Conservation (phyloP, 2,888 invertebrate species). For the Drosophila antonietae region DNA sequence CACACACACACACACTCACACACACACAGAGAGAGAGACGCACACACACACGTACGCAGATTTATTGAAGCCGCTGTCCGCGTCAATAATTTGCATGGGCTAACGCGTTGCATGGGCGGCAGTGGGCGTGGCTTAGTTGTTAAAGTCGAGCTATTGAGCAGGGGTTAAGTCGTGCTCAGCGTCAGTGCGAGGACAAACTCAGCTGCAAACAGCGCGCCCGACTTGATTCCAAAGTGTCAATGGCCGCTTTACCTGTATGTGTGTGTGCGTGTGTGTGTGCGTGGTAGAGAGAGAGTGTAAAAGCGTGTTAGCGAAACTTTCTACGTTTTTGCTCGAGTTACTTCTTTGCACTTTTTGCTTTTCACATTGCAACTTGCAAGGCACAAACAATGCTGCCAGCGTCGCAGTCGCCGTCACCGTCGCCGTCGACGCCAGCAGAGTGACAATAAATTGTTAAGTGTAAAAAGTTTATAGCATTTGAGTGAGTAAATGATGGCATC, state of each 20-base stretch:
- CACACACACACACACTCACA: slow-evolving; percentile 34
- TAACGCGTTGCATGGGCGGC: slow-evolving; percentile 39
- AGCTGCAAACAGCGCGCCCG: slow-evolving; percentile 50
- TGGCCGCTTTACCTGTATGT: slow-evolving; percentile 63
- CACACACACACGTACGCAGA: slow-evolving; percentile 41
- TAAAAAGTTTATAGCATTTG: slow-evolving; percentile 76
- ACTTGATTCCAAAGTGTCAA: slow-evolving; percentile 64
- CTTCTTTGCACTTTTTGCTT: slow-evolving; percentile 47
- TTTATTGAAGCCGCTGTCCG: slow-evolving; percentile 72
- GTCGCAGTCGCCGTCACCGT: not conserved
- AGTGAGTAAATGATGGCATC: slow-evolving; percentile 74
- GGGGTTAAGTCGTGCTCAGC: slow-evolving; percentile 25
- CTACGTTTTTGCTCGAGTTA: slow-evolving; percentile 67
- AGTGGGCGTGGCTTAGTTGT: not conserved
- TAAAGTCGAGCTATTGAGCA: slow-evolving; percentile 14
- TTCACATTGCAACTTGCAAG: slow-evolving; percentile 44
- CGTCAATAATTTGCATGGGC: slow-evolving; percentile 76
- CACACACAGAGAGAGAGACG: no score
- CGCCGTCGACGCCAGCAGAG: slow-evolving; percentile 48
- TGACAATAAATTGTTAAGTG: slow-evolving; percentile 79
- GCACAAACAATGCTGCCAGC: slow-evolving; percentile 32
- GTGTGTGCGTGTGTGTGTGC: slow-evolving; percentile 5
- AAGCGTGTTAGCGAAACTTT: slow-evolving; percentile 75
- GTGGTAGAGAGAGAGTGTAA: slow-evolving; percentile 56
- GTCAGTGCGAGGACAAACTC: slow-evolving; percentile 44